Evolutionary conservation across 2,888 invertebrate species (phyloP).

Genomic region (Lissonota sp.): DNA sequence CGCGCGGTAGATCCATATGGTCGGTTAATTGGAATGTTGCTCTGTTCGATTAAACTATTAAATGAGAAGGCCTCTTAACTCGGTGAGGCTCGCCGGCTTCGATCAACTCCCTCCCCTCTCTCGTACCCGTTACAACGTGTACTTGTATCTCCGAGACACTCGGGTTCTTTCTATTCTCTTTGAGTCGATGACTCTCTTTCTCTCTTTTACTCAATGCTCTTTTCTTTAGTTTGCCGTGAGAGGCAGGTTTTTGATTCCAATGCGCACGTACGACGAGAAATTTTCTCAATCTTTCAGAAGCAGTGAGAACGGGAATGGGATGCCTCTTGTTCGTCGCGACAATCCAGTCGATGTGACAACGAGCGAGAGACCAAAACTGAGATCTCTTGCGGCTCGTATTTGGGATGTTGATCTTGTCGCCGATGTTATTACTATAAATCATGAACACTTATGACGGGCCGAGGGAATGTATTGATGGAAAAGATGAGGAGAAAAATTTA

Average conservation of each 20-base stretch:
- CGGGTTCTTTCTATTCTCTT: slow-evolving; percentile 3
- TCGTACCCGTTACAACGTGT: neutral
- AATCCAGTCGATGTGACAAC: slow-evolving; percentile 31
- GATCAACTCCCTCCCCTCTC: slow-evolving; percentile 1
- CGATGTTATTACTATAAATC: neutral
- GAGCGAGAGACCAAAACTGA: slow-evolving; percentile 17
- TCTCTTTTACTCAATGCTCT: neutral
- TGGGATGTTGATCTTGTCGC: slow-evolving; percentile 31
- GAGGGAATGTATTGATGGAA: neutral
- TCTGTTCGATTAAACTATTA: slow-evolving; percentile 79
- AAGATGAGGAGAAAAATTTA: neutral
- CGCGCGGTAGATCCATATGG: slow-evolving; percentile 60
- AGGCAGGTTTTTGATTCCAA: slow-evolving; percentile 49
- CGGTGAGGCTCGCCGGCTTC: slow-evolving; percentile 51
- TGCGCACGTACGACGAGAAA: slow-evolving; percentile 23
- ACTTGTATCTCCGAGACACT: neutral
- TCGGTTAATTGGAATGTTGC: slow-evolving; percentile 79
- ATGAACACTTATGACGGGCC: neutral
- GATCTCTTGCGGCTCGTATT: slow-evolving; percentile 42
- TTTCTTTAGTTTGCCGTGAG: neutral
- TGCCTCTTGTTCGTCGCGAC: slow-evolving; percentile 50
- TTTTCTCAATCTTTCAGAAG: slow-evolving; percentile 38
- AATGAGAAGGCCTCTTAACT: slow-evolving; percentile 68
- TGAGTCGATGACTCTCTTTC: neutral
- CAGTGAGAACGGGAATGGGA: slow-evolving; percentile 44